Conservation (phyloP, 2,797 vertebrate genomes). For the Gadopsis bispinosus region DNA sequence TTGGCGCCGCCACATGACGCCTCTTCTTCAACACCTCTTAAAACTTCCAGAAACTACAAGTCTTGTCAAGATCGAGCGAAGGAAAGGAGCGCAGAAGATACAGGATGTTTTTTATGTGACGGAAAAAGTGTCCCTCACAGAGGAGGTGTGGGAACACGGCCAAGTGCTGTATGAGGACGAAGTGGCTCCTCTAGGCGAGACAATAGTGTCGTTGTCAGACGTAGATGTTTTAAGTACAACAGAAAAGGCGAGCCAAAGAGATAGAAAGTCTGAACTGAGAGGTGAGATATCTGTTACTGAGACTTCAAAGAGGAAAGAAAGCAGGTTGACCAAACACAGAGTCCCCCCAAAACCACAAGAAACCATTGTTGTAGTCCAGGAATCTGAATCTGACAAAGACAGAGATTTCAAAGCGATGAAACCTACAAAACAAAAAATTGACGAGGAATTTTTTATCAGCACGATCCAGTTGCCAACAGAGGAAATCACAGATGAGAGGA, state of each 20-base stretch:
- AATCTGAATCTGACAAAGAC: background rate
- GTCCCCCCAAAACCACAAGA: constrained; percentile 9
- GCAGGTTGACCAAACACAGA: constrained; percentile 13
- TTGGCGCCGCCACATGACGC: constrained; percentile 80
- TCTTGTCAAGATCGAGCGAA: constrained; percentile 45
- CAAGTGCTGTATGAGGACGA: constrained; percentile 42
- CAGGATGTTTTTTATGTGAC: constrained; percentile 46
- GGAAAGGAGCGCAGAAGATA: constrained; percentile 46
- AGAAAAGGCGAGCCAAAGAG: constrained; percentile 19
- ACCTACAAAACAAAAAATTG: background rate
- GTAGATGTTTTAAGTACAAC: constrained; percentile 24
- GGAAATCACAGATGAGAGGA: constrained; percentile 43
- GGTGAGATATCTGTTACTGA: constrained; percentile 69
- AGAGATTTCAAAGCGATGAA: background rate
- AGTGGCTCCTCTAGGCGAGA: background rate
- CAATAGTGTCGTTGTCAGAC: constrained; percentile 15
- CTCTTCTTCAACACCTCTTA: constrained; percentile 69
- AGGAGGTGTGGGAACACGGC: constrained; percentile 41
- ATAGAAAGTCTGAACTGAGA: constrained; percentile 51
- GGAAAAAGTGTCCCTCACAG: constrained; percentile 33
- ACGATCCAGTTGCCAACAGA: background rate
- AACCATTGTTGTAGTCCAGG: constrained; percentile 8
- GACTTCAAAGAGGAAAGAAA: constrained; percentile 44
- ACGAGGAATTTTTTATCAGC: constrained; percentile 12
- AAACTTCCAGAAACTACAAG: constrained; percentile 41